Evolutionary conservation across 1,140 invertebrate species (phyloP).

Genomic region (Drosophila murphyi): DNA sequence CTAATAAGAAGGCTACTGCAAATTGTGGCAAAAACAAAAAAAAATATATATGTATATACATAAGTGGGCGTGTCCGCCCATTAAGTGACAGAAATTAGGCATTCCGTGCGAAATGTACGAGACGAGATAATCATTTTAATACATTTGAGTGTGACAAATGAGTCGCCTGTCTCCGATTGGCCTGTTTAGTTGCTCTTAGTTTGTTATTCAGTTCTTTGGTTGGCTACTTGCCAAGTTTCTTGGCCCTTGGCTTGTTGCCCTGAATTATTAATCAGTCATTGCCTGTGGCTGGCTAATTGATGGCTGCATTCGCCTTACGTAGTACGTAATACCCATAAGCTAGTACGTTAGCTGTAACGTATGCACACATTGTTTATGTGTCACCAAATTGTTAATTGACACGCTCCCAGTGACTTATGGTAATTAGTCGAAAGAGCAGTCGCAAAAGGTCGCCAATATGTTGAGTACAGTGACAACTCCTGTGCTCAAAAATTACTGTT

Average conservation of each 20-base stretch:
- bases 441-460: too few species aligned
- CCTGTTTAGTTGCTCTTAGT: background rate
- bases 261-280: slow-evolving; percentile 74
- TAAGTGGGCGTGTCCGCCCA: slow-evolving; percentile 18
- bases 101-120: slow-evolving; percentile 78
- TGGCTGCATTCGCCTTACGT: slow-evolving; percentile 14
- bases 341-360: too few species aligned
- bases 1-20: slow-evolving; percentile 40
- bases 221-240: slow-evolving; percentile 8
- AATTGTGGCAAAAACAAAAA: slow-evolving; percentile 30
- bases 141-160: slow-evolving; percentile 82
- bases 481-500: too few species aligned
- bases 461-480: too few species aligned
- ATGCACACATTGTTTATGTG: slow-evolving; percentile 27
- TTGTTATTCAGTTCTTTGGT: background rate
- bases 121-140: slow-evolving; percentile 83
- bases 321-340: background rate
- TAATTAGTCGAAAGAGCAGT: slow-evolving; percentile 1
- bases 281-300: slow-evolving; percentile 37
- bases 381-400: slow-evolving; percentile 25
- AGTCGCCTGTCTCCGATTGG: slow-evolving; percentile 34
- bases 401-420: slow-evolving; percentile 28
- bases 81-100: slow-evolving; percentile 66
- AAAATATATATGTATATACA: background rate
- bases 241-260: slow-evolving; percentile 32